phyloP scores from a whole-genome alignment of 2,797 vertebrate species.

The Myotis vivesi region DNA sequence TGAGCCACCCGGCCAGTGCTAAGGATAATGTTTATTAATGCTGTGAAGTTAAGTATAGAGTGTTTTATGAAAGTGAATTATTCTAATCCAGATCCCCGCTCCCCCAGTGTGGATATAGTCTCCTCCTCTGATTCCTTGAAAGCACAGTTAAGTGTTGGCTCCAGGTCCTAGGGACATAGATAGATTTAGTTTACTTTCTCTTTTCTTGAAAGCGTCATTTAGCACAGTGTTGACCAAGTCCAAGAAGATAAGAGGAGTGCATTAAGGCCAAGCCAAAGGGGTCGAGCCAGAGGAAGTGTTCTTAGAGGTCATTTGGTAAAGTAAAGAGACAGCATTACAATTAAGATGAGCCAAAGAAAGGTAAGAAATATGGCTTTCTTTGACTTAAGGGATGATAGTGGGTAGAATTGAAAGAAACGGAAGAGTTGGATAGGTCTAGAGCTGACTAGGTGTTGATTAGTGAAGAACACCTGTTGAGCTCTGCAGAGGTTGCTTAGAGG shows the following conservation, averaged over 20 bases:
- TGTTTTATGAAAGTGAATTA: background rate
- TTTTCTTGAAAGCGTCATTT: background rate
- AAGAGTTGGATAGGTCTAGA: background rate
- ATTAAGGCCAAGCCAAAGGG: background rate
- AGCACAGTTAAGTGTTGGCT: background rate
- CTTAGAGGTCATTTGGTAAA: background rate
- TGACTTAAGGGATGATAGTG: background rate
- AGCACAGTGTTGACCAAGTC: background rate
- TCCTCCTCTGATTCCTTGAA: background rate
- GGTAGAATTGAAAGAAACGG: background rate
- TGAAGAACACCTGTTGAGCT: background rate
- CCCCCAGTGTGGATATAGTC: background rate
- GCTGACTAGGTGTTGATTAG: background rate
- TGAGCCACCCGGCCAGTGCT: background rate
- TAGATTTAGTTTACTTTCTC: background rate
- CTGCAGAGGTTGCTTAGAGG: background rate
- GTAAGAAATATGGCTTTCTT: background rate
- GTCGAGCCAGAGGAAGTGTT: background rate
- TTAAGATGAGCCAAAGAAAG: background rate
- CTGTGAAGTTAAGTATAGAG: background rate
- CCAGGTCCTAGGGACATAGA: background rate
- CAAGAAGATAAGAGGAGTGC: background rate
- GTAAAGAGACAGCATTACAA: background rate
- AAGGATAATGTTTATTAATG: background rate
- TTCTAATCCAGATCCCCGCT: background rate